Evolutionary conservation across 2,888 invertebrate genomes (phyloP).

Genomic region (Xylota segnis): DNA sequence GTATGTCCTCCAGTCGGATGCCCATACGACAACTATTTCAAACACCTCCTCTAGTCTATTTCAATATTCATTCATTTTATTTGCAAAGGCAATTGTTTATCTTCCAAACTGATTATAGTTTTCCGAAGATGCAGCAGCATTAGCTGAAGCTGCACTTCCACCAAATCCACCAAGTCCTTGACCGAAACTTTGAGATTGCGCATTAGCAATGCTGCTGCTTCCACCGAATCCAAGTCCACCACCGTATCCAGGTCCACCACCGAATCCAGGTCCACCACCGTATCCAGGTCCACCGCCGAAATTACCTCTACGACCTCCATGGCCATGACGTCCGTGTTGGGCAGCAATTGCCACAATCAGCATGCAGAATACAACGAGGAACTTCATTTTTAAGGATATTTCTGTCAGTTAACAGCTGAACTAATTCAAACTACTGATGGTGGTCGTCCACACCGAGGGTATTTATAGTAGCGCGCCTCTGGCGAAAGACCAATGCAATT

Average conservation of each 20-base stretch:
- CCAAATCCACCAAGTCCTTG: background rate
- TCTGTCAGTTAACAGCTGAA: background rate
- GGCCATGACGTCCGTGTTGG: slow-evolving; percentile 57
- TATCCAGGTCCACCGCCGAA: background rate
- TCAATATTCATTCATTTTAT: background rate
- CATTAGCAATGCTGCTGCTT: background rate
- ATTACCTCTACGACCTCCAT: slow-evolving; percentile 5
- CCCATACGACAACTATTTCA: no score
- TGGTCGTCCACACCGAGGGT: slow-evolving; percentile 15
- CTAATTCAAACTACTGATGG: slow-evolving; percentile 16
- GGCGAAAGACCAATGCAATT: background rate
- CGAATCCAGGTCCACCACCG: background rate
- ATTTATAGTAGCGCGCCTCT: slow-evolving; percentile 59
- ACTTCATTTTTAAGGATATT: slow-evolving; percentile 79
- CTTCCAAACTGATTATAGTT: slow-evolving; percentile 12
- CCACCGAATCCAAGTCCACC: background rate
- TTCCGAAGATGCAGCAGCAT: background rate
- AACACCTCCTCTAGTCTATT: no score
- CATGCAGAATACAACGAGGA: slow-evolving; percentile 80
- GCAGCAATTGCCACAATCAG: slow-evolving; percentile 79
- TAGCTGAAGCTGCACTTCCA: background rate
- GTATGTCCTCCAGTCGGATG: no score
- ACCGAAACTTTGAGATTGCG: background rate
- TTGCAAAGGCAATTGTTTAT: slow-evolving; percentile 6
- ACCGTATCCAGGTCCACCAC: background rate